Conservation (phyloP, 2,797 vertebrate species). For the Acrossocheilus wenchowensis region DNA sequence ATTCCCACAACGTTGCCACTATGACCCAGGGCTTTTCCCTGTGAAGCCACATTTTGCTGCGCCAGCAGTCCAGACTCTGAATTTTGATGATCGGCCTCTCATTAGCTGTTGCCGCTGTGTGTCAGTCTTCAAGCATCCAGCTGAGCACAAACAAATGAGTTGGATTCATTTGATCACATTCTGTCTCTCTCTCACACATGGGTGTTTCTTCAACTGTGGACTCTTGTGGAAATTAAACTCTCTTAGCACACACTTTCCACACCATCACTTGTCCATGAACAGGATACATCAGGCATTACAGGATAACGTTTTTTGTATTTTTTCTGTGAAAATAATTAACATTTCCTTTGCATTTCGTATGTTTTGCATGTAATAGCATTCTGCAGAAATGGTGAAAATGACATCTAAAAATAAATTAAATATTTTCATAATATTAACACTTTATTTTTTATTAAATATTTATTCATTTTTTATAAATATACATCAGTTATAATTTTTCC, state of each 20-base stretch:
- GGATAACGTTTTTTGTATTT: too few species aligned
- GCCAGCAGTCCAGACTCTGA: slow-evolving; percentile 22
- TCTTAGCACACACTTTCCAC: neutral
- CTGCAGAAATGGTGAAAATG: neutral
- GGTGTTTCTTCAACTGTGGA: neutral
- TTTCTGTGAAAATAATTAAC: neutral
- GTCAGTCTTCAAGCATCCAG: slow-evolving; percentile 20
- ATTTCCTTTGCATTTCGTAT: neutral
- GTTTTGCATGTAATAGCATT: neutral
- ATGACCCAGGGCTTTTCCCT: slow-evolving; percentile 58
- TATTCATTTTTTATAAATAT: too few species aligned
- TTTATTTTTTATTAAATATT: too few species aligned
- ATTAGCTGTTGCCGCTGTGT: slow-evolving; percentile 22
- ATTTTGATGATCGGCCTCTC: neutral
- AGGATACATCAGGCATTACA: neutral
- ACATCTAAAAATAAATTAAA: too few species aligned
- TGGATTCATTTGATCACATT: neutral
- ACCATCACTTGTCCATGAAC: neutral
- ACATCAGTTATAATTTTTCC: neutral
- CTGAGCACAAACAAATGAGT: neutral
- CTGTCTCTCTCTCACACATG: neutral
- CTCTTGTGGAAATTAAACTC: neutral
- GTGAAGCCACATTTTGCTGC: slow-evolving; percentile 66
- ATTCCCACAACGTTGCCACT: slow-evolving; percentile 67
- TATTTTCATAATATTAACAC: neutral